A percentile compares a stretch with the other conserved stretches of the same genome.
Evolutionary conservation across 2,113 vertebrate species (phyloP).

Genomic region (Macrotis lagotis): DNA sequence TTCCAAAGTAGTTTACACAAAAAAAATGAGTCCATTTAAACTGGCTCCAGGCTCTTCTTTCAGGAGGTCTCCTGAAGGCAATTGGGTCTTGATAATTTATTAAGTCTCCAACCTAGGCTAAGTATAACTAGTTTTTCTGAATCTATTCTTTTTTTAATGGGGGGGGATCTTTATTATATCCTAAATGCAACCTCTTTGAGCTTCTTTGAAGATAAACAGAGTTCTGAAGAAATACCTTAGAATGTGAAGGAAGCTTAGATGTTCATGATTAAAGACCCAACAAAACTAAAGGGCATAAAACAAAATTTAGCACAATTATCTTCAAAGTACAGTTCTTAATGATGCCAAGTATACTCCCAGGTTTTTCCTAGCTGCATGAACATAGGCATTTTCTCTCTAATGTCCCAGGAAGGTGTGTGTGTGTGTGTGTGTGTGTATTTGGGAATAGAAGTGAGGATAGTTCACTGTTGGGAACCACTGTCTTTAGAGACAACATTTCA

Average conservation of each 20-base stretch:
- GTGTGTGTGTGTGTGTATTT: neutral
- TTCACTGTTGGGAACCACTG: no score
- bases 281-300: neutral
- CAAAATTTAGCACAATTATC: neutral
- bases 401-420: neutral
- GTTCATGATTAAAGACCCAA: neutral
- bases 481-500: no score
- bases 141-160: neutral
- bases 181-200: neutral
- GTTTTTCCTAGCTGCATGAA: neutral
- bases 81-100: neutral
- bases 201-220: neutral
- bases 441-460: no score
- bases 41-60: neutral
- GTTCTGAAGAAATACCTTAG: neutral
- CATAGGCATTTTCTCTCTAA: neutral
- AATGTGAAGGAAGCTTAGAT: neutral
- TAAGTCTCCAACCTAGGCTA: neutral
- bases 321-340: neutral
- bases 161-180: neutral
- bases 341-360: neutral
- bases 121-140: neutral
- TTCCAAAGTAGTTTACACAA: neutral
- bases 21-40: neutral
- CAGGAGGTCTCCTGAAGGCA: neutral